These are phyloP conservation scores for Siderastrea siderea DNA, from an alignment of 92 coral and sea anemone genomes.

Conservation along the genomic window DNA sequence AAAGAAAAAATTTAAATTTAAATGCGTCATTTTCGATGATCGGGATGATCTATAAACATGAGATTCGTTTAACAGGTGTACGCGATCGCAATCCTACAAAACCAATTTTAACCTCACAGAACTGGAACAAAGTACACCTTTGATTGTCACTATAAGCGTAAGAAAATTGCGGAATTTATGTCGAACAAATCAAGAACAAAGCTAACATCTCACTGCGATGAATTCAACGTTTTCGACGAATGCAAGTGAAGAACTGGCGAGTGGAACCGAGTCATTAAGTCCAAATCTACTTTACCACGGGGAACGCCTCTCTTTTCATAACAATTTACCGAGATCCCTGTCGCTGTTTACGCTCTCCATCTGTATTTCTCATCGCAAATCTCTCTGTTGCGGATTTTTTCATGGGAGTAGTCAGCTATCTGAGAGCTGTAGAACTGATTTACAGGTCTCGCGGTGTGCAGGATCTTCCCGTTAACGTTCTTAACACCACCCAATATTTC, in stretches of 20 bases:
- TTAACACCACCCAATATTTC: conserved; percentile 8
- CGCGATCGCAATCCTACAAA: no score
- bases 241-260: neutral
- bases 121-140: no score
- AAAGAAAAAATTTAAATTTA: no score
- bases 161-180: neutral
- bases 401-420: conserved; percentile 36
- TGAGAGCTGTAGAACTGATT: conserved; percentile 31
- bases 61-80: no score
- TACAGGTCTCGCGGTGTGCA: conserved; percentile 8
- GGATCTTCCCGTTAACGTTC: neutral
- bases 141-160: neutral
- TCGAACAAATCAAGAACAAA: neutral
- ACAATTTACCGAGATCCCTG: conserved; percentile 49
- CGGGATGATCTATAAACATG: no score
- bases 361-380: conserved; percentile 32
- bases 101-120: no score
- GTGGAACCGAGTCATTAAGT: neutral
- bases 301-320: conserved; percentile 30
- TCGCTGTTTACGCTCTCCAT: conserved; percentile 24
- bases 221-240: neutral
- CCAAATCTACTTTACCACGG: neutral
- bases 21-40: no score
- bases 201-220: neutral
- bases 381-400: conserved; percentile 50